These are phyloP conservation scores for Tylochromis polylepis DNA, from an alignment of 2,113 vertebrate species.

Conservation along the genomic window DNA sequence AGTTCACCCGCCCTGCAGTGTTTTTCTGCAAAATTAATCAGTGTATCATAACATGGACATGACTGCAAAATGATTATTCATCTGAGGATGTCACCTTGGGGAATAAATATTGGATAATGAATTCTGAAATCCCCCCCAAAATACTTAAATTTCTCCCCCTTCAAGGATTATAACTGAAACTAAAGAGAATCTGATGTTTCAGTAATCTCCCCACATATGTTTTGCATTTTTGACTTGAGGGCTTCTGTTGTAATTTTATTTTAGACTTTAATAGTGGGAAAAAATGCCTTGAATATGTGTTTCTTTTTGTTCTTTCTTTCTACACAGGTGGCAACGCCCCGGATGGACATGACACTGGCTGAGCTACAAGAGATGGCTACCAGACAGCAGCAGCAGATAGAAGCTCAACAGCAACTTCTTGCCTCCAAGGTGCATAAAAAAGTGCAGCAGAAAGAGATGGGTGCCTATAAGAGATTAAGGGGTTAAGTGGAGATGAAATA, in stretches of 20 bases:
- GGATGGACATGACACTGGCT: slow-evolving; percentile 93
- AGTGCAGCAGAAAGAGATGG: neutral
- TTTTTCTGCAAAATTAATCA: neutral
- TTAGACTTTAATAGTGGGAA: neutral
- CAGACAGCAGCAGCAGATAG: slow-evolving; percentile 95
- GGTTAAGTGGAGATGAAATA: neutral
- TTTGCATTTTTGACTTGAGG: neutral
- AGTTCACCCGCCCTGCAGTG: neutral
- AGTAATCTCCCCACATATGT: neutral
- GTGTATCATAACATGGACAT: neutral
- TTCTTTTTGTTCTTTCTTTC: neutral
- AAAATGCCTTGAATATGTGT: neutral
- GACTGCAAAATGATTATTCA: neutral
- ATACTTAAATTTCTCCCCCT: neutral
- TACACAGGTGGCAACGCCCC: slow-evolving; percentile 78
- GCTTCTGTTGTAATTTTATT: neutral
- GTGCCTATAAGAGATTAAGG: neutral
- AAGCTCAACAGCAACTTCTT: slow-evolving; percentile 89
- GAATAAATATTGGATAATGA: neutral
- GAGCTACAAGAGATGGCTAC: slow-evolving; percentile 97
- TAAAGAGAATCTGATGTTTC: neutral
- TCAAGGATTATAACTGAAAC: neutral
- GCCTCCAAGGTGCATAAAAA: slow-evolving; percentile 84
- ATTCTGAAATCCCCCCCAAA: neutral
- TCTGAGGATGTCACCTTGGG: neutral